Conservation (phyloP, 1,140 invertebrate species). For the Drosophila setifemur region DNA sequence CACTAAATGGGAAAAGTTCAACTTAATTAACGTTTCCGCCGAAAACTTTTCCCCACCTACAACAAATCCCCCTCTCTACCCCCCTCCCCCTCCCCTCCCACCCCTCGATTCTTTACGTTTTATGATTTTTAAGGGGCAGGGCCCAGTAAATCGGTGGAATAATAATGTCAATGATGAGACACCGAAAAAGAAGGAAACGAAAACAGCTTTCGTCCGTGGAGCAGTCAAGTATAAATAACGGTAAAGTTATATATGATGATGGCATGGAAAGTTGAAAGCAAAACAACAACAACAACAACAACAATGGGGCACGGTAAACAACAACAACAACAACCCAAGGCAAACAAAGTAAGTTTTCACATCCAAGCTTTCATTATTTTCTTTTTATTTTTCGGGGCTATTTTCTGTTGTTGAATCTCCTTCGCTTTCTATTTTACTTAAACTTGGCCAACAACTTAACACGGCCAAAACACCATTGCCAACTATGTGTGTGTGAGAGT, state of each 20-base stretch:
- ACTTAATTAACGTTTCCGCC: conserved; percentile 54
- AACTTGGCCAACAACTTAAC: conserved; percentile 36
- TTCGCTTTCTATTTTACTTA: conserved; percentile 39
- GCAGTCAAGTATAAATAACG: conserved; percentile 50
- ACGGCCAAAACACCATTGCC: conserved; percentile 6
- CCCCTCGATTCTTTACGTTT: not conserved
- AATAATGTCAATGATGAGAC: conserved; percentile 44
- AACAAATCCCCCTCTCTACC: too few relatives aligned
- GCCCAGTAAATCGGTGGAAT: conserved; percentile 23
- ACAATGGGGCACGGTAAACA: too few relatives aligned
- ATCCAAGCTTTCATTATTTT: not conserved
- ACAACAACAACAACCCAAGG: not conserved
- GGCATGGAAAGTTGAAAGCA: conserved; percentile 23
- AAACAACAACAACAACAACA: conserved; percentile 6
- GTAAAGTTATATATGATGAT: conserved; percentile 43
- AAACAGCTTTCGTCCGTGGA: too few relatives aligned
- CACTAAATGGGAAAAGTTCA: conserved; percentile 65
- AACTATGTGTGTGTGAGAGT: not conserved
- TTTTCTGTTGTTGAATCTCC: conserved; percentile 2
- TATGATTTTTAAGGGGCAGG: not conserved
- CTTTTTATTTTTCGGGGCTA: not conserved
- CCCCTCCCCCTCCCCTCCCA: too few relatives aligned
- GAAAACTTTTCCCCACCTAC: conserved; percentile 24
- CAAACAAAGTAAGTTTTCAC: conserved; percentile 20
- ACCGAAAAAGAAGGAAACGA: not conserved